phyloP scores from a whole-genome alignment of 2,113 vertebrate genomes.

The Eptatretus burgeri region DNA sequence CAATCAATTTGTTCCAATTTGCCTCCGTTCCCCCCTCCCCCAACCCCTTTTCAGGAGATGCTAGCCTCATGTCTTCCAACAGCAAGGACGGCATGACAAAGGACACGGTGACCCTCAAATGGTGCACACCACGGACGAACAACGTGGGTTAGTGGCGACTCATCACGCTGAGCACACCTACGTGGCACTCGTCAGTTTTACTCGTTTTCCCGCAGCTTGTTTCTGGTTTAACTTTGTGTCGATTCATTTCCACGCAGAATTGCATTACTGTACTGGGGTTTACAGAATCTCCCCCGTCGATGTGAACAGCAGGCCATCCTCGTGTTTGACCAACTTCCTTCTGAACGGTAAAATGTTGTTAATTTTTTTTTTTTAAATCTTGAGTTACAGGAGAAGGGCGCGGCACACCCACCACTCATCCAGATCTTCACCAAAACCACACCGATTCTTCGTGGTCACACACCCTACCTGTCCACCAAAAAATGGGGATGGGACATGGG shows the following conservation, averaged over 20 bases:
- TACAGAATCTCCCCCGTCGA: conserved; percentile 90
- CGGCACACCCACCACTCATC: too few species aligned
- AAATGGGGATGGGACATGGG: too few species aligned
- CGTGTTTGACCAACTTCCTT: conserved; percentile 90
- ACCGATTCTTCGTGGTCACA: too few species aligned
- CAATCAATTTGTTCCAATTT: too few species aligned
- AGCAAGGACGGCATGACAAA: conserved; percentile 56
- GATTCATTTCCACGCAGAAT: conserved; percentile 22
- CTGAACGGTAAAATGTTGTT: conserved; percentile 46
- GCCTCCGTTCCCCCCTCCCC: neutral
- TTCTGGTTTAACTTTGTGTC: too few species aligned
- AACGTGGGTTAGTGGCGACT: conserved; percentile 37
- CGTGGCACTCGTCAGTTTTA: too few species aligned
- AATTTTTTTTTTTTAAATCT: neutral
- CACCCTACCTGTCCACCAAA: too few species aligned
- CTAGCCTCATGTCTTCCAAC: conserved; percentile 31
- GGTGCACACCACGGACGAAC: conserved; percentile 89
- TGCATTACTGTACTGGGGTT: conserved; percentile 85
- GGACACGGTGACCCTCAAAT: conserved; percentile 77
- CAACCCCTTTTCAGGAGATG: conserved; percentile 32
- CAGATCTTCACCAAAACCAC: too few species aligned
- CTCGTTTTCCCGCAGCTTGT: too few species aligned
- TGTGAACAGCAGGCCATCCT: conserved; percentile 92
- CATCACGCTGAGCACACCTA: too few species aligned
- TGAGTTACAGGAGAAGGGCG: too few species aligned